Conservation (phyloP, 2,797 vertebrate species). For the Enteromius paludinosus region DNA sequence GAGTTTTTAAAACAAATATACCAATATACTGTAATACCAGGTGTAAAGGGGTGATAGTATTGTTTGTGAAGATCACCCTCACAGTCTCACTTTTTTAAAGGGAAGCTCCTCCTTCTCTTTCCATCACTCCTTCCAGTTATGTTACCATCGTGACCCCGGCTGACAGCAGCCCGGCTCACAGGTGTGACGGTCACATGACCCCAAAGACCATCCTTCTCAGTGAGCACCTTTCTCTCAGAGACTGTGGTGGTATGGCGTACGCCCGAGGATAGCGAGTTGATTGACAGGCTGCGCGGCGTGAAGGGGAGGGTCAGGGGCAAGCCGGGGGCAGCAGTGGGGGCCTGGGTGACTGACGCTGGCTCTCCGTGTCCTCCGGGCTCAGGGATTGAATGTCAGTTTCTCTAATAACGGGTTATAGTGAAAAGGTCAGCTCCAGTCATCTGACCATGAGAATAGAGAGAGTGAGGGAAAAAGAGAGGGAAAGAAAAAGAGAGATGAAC, state of each 20-base stretch:
- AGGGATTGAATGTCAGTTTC: slow-evolving; percentile 82
- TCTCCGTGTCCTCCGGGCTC: slow-evolving; percentile 75
- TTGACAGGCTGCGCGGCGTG: slow-evolving; percentile 56
- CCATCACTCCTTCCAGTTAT: slow-evolving; percentile 3
- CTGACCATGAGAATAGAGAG: slow-evolving; percentile 68
- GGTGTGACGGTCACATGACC: slow-evolving; percentile 34
- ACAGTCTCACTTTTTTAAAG: neutral
- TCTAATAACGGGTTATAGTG: slow-evolving; percentile 81
- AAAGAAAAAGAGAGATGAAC: slow-evolving; percentile 52
- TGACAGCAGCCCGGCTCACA: slow-evolving; percentile 12
- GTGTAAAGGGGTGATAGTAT: neutral
- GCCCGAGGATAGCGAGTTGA: slow-evolving; percentile 52
- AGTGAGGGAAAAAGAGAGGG: slow-evolving; percentile 42
- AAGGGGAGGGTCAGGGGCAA: slow-evolving; percentile 56
- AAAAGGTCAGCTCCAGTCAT: slow-evolving; percentile 79
- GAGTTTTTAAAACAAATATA: neutral
- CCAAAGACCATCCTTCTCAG: slow-evolving; percentile 12
- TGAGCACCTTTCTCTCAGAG: slow-evolving; percentile 31
- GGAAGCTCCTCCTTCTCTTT: neutral
- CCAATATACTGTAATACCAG: neutral
- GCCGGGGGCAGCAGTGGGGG: slow-evolving; percentile 55
- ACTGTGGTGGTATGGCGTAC: slow-evolving; percentile 21
- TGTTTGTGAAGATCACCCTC: neutral
- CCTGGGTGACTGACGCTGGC: slow-evolving; percentile 50
- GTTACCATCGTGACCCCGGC: neutral